phyloP scores from a whole-genome alignment of 2,888 invertebrate genomes.

The Apoda limacodes region DNA sequence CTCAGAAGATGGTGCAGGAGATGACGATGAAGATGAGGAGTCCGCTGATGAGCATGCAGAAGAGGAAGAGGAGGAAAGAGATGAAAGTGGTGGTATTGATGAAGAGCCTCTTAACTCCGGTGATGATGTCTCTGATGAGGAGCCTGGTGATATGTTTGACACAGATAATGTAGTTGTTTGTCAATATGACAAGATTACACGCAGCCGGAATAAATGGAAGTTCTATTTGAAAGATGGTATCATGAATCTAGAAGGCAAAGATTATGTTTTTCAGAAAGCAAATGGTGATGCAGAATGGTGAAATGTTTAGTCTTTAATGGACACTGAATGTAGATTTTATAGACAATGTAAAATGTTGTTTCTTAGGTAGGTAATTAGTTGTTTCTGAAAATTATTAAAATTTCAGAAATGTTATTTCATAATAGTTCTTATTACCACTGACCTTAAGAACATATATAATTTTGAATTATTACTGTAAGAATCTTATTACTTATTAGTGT shows the following conservation, averaged over 20 bases:
- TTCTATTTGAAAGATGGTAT: constrained; percentile 99
- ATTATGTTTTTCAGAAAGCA: constrained; percentile 99
- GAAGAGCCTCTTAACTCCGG: constrained; percentile 96
- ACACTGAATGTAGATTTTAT: too few relatives aligned
- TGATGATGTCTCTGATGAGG: constrained; percentile 98
- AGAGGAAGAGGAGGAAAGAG: constrained; percentile 77
- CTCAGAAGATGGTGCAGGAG: constrained; percentile 78
- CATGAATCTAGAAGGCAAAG: constrained; percentile 98
- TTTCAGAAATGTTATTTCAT: too few relatives aligned
- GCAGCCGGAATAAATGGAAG: constrained; percentile 99
- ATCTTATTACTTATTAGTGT: too few relatives aligned
- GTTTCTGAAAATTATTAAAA: too few relatives aligned
- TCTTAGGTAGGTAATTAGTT: too few relatives aligned
- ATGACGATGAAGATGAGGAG: constrained; percentile 82
- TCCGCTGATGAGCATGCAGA: constrained; percentile 76
- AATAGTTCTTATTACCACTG: too few relatives aligned
- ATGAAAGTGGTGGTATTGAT: constrained; percentile 73
- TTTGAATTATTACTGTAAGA: too few relatives aligned
- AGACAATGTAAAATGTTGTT: too few relatives aligned
- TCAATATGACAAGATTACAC: constrained; percentile 99
- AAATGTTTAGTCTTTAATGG: too few relatives aligned
- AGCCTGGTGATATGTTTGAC: constrained; percentile 94
- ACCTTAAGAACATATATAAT: too few relatives aligned
- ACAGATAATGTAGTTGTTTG: constrained; percentile 99
- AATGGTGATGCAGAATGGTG: constrained; percentile 99